Percentiles rank a stretch among this genome's conserved stretches.
These are phyloP conservation scores for Leiothrix lutea DNA, from an alignment of 2,113 vertebrate species.

Conservation along the genomic window DNA sequence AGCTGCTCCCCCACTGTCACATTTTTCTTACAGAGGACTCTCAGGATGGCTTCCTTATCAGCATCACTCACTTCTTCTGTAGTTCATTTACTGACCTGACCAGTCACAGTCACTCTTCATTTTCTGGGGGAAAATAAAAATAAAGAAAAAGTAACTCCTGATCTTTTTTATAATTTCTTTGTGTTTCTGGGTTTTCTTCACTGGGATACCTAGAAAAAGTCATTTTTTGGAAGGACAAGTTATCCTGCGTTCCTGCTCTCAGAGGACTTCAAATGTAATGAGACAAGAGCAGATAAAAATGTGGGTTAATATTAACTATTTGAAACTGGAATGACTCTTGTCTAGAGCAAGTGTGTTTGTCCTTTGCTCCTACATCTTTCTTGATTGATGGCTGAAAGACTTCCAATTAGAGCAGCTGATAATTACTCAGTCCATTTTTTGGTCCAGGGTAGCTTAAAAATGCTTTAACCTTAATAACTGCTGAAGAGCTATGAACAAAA, in stretches of 20 bases:
- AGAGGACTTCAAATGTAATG: neutral
- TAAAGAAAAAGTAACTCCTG: neutral
- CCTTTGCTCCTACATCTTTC: neutral
- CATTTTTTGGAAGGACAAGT: neutral
- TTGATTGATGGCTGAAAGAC: neutral
- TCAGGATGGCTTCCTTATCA: neutral
- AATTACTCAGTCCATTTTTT: neutral
- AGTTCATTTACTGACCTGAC: neutral
- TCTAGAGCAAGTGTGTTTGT: neutral
- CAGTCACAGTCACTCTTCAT: neutral
- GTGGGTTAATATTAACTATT: neutral
- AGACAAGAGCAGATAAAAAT: neutral
- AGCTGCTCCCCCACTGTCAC: neutral
- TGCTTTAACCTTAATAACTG: neutral
- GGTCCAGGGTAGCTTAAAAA: neutral
- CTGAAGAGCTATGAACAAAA: neutral
- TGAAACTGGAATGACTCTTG: neutral
- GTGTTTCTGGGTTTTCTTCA: neutral
- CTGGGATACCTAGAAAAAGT: neutral
- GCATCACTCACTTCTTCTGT: neutral
- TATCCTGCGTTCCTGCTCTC: neutral
- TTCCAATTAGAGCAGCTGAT: neutral
- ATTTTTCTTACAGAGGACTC: neutral
- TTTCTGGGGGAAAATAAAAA: neutral
- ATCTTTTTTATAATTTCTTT: neutral